phyloP scores from a whole-genome alignment of 2,888 invertebrate species.

The Gymnoscelis rufifasciata region DNA sequence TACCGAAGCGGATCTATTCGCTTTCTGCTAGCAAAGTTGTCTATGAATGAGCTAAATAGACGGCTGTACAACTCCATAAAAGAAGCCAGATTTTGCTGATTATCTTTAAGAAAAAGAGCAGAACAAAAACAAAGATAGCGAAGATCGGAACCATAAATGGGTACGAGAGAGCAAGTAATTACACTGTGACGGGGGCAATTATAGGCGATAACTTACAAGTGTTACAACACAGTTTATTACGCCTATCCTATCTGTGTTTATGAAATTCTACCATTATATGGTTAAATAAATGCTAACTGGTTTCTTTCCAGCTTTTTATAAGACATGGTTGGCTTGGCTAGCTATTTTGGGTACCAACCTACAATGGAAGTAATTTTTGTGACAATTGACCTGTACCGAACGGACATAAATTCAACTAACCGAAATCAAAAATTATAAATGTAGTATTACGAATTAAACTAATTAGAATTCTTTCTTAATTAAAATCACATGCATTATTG shows the following conservation, averaged over 20 bases:
- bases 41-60: not conserved
- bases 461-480: too few species aligned
- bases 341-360: too few species aligned
- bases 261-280: constrained; percentile 5
- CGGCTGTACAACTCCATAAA: not conserved
- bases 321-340: too few species aligned
- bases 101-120: not conserved
- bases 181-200: constrained; percentile 33
- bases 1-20: too few species aligned
- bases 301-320: too few species aligned
- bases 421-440: too few species aligned
- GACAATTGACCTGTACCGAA: too few species aligned
- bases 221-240: constrained; percentile 33
- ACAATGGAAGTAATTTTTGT: too few species aligned
- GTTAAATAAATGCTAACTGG: constrained; percentile 4
- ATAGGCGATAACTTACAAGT: constrained; percentile 32
- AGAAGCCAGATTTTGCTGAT: constrained; percentile 2
- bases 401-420: too few species aligned
- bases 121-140: constrained; percentile 7
- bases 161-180: constrained; percentile 26
- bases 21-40: not conserved
- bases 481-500: too few species aligned
- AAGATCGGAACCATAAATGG: constrained; percentile 18
- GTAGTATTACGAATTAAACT: too few species aligned
- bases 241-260: constrained; percentile 13